These are phyloP conservation scores for Myripristis murdjan DNA, from an alignment of 2,797 vertebrate genomes.

Conservation along the genomic window DNA sequence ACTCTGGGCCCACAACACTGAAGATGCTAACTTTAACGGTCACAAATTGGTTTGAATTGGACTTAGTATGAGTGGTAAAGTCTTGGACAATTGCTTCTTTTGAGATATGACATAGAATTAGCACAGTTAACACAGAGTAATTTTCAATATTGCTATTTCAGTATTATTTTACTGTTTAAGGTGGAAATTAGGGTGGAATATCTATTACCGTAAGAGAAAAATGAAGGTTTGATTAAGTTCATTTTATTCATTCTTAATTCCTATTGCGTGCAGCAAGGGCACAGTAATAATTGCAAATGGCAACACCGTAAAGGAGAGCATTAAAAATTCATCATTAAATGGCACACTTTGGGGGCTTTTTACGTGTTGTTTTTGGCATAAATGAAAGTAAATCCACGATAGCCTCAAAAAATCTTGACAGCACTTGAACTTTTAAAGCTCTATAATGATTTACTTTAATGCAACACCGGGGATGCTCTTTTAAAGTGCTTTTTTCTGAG, in stretches of 20 bases:
- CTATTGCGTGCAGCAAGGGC: slow-evolving; percentile 34
- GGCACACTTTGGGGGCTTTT: slow-evolving; percentile 34
- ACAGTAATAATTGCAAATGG: slow-evolving; percentile 42
- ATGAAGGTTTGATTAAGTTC: slow-evolving; percentile 27
- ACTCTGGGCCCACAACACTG: slow-evolving; percentile 63
- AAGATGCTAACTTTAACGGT: slow-evolving; percentile 69
- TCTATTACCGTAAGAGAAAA: slow-evolving; percentile 5
- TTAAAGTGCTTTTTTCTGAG: slow-evolving; percentile 57
- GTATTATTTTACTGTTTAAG: slow-evolving; percentile 17
- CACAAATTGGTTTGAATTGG: slow-evolving; percentile 51
- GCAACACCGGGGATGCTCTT: slow-evolving; percentile 68
- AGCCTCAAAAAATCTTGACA: slow-evolving; percentile 65
- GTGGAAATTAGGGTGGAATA: background rate
- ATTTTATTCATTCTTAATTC: slow-evolving; percentile 27
- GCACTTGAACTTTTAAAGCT: slow-evolving; percentile 62
- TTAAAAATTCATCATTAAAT: slow-evolving; percentile 42
- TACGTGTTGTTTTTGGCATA: slow-evolving; percentile 54
- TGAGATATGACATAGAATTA: slow-evolving; percentile 21
- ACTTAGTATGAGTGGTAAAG: slow-evolving; percentile 26
- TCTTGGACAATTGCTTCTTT: slow-evolving; percentile 32
- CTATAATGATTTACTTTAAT: slow-evolving; percentile 69
- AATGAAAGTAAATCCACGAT: slow-evolving; percentile 54
- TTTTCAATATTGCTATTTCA: slow-evolving; percentile 17
- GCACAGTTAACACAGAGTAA: slow-evolving; percentile 1
- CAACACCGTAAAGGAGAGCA: slow-evolving; percentile 29